Evolutionary conservation across 2,797 vertebrate species (phyloP), one percentile per base, ranked within the genome.

Genomic region (Hydrolagus colliei): DNA sequence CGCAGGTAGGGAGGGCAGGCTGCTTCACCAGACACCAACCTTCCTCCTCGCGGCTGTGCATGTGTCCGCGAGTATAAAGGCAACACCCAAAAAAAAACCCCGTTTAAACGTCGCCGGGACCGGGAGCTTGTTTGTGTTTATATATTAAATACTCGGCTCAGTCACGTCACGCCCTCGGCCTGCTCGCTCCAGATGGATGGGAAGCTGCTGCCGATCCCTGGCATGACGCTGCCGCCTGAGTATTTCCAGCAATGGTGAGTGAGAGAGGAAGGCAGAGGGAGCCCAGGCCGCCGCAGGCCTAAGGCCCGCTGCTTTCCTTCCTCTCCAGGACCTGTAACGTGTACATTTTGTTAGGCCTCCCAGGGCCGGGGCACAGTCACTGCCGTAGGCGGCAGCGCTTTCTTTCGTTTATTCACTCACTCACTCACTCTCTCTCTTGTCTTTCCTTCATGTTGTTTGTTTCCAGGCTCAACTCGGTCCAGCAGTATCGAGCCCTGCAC

Each of bases 241-340:
- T 94, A 94, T 90, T 93, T 94, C 86, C 93, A 93, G 89, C 92
- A 94, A 88, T 95, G 94, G 94, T 94, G 92, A 95, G 94, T 93
- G 88, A 88, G 72, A 2, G 22, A 73, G 16, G 22, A 5, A 27
- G 16, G 22, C 4, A 27, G 16, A 18, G 22, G 72, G 22, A 73
- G 27, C 27, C 27, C 0, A 52, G 41, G 73, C 27, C 73, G 73
- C 27, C 14, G 16, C 9, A 27, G 72, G 22, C 9, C 10, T 73
- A 6, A 73, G 72, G 72, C 27, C 72, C 1, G 2, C 11, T 27
- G 7, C 32, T 32, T 0, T 0, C 41, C 9, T 4, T 52, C 7
- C 35, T 6, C 14, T n/a, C 75, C 41, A 9, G 18, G 9, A 4
- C n/a, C 41, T 52, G 41, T 52, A 6, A 52, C 41, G 41, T 6